Evolutionary conservation across 2,888 invertebrate genomes (phyloP).

Genomic region (Mechanitis messenoides): DNA sequence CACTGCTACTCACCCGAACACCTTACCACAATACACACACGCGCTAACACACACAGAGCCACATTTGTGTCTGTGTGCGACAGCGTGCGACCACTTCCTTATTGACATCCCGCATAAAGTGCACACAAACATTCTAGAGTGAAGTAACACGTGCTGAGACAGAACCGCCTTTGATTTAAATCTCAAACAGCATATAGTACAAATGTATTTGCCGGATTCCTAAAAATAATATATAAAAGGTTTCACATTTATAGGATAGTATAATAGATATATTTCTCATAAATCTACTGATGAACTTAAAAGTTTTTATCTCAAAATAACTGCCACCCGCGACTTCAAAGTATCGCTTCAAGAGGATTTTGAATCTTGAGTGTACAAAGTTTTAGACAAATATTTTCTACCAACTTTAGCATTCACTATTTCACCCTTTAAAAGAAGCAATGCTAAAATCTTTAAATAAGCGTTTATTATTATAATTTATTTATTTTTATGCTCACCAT

Average conservation of each 20-base stretch:
- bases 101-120: slow-evolving; percentile 15
- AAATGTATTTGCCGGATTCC: slow-evolving; percentile 24
- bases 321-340: no score
- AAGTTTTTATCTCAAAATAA: no score
- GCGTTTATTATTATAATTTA: no score
- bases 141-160: slow-evolving; percentile 26
- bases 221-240: slow-evolving; percentile 11
- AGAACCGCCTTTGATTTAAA: slow-evolving; percentile 27
- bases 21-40: slow-evolving; percentile 19
- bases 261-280: no score
- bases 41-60: slow-evolving; percentile 12
- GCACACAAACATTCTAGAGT: slow-evolving; percentile 26
- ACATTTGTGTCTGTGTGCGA: slow-evolving; percentile 23
- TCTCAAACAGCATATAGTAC: slow-evolving; percentile 24
- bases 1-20: slow-evolving; percentile 18
- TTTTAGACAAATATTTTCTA: no score
- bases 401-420: no score
- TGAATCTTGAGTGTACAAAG: no score
- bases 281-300: no score
- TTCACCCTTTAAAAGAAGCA: no score
- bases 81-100: slow-evolving; percentile 22
- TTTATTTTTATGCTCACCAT: no score
- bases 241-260: neutral
- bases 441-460: no score
- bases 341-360: no score